phyloP scores from a whole-genome alignment of 2,888 invertebrate genomes.

The Molanna angustata region DNA sequence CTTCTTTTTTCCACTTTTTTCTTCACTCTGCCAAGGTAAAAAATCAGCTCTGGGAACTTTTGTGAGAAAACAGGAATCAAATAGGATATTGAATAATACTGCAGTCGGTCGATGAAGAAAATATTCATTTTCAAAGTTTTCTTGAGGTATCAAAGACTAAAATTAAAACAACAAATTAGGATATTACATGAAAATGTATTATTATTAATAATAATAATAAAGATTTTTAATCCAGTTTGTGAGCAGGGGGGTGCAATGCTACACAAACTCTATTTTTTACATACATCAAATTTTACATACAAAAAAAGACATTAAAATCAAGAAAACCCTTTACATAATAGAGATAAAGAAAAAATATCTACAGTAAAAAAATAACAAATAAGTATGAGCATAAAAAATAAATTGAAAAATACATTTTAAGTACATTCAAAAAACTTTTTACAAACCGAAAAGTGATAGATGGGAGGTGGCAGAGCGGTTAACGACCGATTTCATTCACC shows the following conservation, averaged over 20 bases:
- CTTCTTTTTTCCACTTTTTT: background rate
- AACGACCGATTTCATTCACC: no score
- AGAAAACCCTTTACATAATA: no score
- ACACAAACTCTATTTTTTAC: no score
- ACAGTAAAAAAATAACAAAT: background rate
- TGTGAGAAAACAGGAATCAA: conserved; percentile 59
- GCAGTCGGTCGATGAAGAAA: conserved; percentile 55
- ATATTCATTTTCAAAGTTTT: conserved; percentile 53
- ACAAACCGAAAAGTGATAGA: no score
- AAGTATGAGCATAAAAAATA: background rate
- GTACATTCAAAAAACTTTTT: no score
- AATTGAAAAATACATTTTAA: no score
- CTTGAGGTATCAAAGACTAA: conserved; percentile 47
- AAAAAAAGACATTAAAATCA: no score
- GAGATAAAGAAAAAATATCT: no score
- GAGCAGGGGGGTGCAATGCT: no score
- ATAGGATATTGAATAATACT: conserved; percentile 67
- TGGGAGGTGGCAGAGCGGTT: no score
- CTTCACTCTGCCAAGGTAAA: conserved; percentile 57
- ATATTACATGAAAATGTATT: background rate
- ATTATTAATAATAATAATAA: background rate
- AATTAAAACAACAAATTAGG: conserved; percentile 22
- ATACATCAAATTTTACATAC: no score
- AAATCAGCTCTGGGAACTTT: conserved; percentile 63
- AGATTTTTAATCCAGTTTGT: no score